Percentiles rank a stretch among this genome's conserved stretches.
Evolutionary conservation across 2,888 invertebrate species (phyloP).

Genomic region (Leptopterna dolabrata): DNA sequence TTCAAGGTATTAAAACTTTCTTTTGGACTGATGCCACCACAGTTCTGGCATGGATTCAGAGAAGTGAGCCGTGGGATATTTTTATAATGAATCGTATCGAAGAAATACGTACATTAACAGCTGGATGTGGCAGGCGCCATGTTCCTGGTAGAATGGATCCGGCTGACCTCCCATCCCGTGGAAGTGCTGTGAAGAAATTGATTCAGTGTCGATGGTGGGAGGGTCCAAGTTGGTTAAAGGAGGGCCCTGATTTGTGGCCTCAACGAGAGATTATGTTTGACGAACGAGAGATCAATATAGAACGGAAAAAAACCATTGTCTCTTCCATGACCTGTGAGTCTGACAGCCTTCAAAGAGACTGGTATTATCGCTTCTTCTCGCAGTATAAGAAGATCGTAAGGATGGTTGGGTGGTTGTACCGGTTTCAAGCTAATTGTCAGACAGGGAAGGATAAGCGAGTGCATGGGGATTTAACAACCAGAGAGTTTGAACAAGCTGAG

Average conservation of each 20-base stretch:
- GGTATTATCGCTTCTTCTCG: constrained; percentile 44
- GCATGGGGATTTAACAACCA: not conserved
- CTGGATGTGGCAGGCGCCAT: constrained; percentile 62
- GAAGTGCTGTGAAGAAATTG: constrained; percentile 59
- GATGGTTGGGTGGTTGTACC: constrained; percentile 43
- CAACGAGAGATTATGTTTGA: not conserved
- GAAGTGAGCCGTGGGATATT: constrained; percentile 61
- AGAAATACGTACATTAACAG: constrained; percentile 62
- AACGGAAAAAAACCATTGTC: not conserved
- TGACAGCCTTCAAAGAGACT: not conserved
- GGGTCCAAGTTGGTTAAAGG: constrained; percentile 64
- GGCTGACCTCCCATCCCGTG: constrained; percentile 35
- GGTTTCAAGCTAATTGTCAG: constrained; percentile 33
- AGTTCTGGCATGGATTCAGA: constrained; percentile 50
- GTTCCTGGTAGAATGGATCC: constrained; percentile 63
- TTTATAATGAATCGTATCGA: constrained; percentile 64
- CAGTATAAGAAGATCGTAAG: not conserved
- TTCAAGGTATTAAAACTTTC: constrained; percentile 51
- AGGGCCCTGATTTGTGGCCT: constrained; percentile 61
- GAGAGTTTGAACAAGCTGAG: not conserved
- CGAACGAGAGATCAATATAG: not conserved
- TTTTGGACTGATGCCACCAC: constrained; percentile 64
- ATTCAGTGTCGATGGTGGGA: constrained; percentile 65
- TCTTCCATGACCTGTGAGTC: not conserved
- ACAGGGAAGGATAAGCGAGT: not conserved